phyloP scores from a whole-genome alignment of 2,113 vertebrate genomes.

The Callorhinus ursinus region DNA sequence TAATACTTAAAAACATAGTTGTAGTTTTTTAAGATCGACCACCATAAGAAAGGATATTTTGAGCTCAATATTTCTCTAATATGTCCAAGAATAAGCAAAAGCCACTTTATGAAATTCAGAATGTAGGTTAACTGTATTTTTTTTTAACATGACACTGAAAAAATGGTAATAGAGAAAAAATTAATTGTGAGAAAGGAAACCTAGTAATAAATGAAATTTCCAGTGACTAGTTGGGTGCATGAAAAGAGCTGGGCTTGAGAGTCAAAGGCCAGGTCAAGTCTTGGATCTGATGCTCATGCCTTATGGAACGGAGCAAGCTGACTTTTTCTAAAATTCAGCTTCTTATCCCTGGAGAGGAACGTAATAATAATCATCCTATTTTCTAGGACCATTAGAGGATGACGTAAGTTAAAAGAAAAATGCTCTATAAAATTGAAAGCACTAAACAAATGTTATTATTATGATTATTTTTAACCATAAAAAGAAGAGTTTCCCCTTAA shows the following conservation, averaged over 20 bases:
- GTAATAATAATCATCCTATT: background rate
- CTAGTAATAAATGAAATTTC: background rate
- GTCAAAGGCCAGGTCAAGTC: background rate
- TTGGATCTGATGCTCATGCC: background rate
- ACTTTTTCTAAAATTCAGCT: background rate
- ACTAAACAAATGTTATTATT: background rate
- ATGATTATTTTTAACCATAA: constrained; percentile 9
- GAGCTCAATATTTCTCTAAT: background rate
- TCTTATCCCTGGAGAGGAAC: background rate
- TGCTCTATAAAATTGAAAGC: background rate
- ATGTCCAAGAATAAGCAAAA: background rate
- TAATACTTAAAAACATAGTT: background rate
- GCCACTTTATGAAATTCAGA: background rate
- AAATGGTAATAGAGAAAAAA: background rate
- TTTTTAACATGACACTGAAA: background rate
- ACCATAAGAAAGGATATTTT: background rate
- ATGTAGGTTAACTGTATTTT: background rate
- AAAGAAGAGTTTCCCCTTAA: background rate
- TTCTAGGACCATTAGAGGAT: background rate
- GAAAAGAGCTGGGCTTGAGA: background rate
- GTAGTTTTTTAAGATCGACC: background rate
- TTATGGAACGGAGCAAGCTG: background rate
- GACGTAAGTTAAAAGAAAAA: background rate
- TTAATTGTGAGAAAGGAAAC: background rate
- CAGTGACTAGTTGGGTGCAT: background rate